These are phyloP conservation scores for Cyaniris semiargus DNA, from an alignment of 2,888 invertebrate species.

Conservation along the genomic window DNA sequence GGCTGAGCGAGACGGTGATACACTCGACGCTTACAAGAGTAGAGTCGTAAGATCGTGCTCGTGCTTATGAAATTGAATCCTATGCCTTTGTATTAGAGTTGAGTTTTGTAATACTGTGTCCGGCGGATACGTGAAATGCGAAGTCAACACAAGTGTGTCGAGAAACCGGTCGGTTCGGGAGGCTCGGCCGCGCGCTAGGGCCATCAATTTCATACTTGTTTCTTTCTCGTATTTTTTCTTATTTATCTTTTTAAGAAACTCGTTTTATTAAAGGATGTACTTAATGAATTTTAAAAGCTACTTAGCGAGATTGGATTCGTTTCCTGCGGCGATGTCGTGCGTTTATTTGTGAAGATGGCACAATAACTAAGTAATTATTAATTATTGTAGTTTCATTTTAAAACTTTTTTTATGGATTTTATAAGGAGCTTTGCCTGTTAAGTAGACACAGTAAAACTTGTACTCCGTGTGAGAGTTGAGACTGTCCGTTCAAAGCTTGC, in stretches of 20 bases:
- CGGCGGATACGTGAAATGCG: background rate
- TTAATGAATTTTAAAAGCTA: conserved; percentile 30
- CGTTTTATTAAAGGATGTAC: conserved; percentile 30
- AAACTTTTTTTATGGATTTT: background rate
- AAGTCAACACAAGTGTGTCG: conserved; percentile 47
- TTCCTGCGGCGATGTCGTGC: background rate
- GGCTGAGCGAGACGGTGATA: conserved; percentile 33
- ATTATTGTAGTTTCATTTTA: background rate
- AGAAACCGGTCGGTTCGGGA: conserved; percentile 62
- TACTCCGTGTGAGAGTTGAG: background rate
- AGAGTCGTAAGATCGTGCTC: background rate
- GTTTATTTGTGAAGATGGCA: background rate
- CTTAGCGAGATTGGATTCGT: conserved; percentile 9
- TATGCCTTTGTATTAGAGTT: background rate
- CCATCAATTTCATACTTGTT: conserved; percentile 49
- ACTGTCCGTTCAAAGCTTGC: background rate
- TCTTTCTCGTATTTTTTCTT: conserved; percentile 33
- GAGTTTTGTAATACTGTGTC: background rate
- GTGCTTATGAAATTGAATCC: background rate
- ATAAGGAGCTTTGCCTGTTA: background rate
- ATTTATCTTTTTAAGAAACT: conserved; percentile 27
- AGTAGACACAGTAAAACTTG: background rate
- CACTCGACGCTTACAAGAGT: background rate
- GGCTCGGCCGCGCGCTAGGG: conserved; percentile 56
- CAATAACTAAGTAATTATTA: background rate